Conservation (phyloP, 2,113 vertebrate genomes). For the Bombycilla garrulus region DNA sequence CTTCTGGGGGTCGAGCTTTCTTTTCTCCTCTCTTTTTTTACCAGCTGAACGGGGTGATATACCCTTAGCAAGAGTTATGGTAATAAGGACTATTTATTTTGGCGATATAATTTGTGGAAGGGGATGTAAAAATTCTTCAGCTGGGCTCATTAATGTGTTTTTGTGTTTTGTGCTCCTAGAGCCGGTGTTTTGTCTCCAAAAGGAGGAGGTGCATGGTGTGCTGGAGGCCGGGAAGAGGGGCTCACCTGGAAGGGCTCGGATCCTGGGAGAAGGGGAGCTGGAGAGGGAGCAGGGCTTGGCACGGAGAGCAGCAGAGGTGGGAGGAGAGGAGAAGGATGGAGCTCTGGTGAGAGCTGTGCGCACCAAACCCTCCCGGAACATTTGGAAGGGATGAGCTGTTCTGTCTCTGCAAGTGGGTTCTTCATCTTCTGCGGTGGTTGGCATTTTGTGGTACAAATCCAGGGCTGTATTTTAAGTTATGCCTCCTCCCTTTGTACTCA, state of each 20-base stretch:
- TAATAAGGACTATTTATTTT: background rate
- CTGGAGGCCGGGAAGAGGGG: background rate
- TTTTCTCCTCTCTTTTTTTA: background rate
- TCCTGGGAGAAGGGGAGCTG: background rate
- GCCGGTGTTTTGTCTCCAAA: background rate
- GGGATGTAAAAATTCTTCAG: background rate
- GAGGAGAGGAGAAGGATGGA: background rate
- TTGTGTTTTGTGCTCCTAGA: too few relatives aligned
- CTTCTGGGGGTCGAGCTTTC: background rate
- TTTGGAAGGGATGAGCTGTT: background rate
- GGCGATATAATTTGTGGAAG: accelerated
- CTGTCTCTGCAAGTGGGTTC: background rate
- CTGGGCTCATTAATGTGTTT: background rate
- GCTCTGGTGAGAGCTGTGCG: background rate
- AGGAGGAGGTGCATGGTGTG: background rate
- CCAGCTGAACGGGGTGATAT: background rate
- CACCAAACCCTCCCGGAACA: background rate
- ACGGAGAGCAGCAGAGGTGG: accelerated
- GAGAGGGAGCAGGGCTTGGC: background rate
- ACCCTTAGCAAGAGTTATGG: background rate
- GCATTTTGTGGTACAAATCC: background rate
- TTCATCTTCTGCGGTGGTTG: background rate
- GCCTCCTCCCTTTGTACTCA: accelerated
- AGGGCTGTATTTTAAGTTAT: background rate
- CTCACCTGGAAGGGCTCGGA: background rate